Evolutionary conservation across 2,888 invertebrate species (phyloP), one percentile per base, ranked within the genome.

Genomic region (Oscheius onirici): DNA sequence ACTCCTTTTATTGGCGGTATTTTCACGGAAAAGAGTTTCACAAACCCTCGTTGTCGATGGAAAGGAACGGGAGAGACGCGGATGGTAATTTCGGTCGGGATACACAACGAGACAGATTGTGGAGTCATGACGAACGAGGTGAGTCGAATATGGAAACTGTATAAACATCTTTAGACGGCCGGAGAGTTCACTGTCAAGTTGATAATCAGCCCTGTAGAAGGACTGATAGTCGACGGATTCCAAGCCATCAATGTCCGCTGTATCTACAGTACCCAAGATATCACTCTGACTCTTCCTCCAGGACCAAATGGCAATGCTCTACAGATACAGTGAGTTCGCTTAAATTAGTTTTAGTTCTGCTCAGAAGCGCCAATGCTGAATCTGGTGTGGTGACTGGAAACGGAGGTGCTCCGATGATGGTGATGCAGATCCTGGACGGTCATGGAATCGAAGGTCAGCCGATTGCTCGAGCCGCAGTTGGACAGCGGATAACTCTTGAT

Each of bases 401-500:
- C 43, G 83, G 84, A 3, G 83, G 82, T 15, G 78, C 81, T n/a
- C 86, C 86, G 0, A 57, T 77, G 11, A 73, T 86, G 40, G 70
- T 79, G 8, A 79, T 86, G 81, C 82, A 82, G 71, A 82, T 86
- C 51, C 75, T 86, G 8, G 84, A 83, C 51, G 86, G 84, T 0
- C 86, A 86, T 68, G 86, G 86, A 15, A 80, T 86, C 43, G 61
- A 51, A 17, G 85, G 85, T 8, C 73, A 77, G 26, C 75, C 77
- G 15, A 69, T 84, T n/a, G 72, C 77, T 26, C 72, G 75, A 73
- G 86, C 84, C 0, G 80, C 78, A 13, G 86, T 86, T 20, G 86
- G 86, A 3, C 85, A 86, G 57, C 54, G 85, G 54, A 81, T 86
- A 22, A 87, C 86, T 8, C 72, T 86, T 40, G 86, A 86, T 73